Evolutionary conservation across 1,140 invertebrate genomes (phyloP).

Genomic region (Plutomurus gul): DNA sequence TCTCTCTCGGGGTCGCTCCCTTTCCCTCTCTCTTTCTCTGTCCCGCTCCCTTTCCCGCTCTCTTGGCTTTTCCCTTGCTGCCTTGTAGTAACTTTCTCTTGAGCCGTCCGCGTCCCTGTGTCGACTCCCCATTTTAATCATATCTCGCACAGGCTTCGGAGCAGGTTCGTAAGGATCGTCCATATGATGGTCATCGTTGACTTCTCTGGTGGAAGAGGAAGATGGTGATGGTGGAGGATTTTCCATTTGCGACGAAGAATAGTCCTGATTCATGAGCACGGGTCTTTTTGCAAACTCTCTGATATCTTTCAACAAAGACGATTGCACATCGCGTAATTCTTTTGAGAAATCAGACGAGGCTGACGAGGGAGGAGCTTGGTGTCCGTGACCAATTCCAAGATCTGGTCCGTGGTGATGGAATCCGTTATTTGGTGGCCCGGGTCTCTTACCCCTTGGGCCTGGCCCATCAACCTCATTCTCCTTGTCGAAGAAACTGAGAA

Average conservation of each 20-base stretch:
- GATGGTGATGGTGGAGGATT: neutral
- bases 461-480: conserved; percentile 33
- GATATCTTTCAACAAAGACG: conserved; percentile 52
- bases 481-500: conserved; percentile 47
- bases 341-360: conserved; percentile 35
- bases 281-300: conserved; percentile 52
- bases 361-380: neutral
- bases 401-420: too few species aligned
- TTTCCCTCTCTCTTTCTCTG: conserved; percentile 1
- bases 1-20: neutral
- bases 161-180: conserved; percentile 43
- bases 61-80: neutral
- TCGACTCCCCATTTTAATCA: conserved; percentile 33
- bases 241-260: neutral
- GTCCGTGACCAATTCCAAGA: neutral
- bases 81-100: neutral
- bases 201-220: neutral
- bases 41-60: conserved; percentile 20
- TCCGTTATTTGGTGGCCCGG: neutral
- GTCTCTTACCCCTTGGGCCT: neutral
- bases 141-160: conserved; percentile 50
- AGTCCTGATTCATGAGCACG: neutral
- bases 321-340: conserved; percentile 49
- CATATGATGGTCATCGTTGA: conserved; percentile 1
- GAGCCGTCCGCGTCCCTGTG: neutral